Evolutionary conservation across 2,797 vertebrate genomes (phyloP).

Genomic region (Girardinus metallicus): DNA sequence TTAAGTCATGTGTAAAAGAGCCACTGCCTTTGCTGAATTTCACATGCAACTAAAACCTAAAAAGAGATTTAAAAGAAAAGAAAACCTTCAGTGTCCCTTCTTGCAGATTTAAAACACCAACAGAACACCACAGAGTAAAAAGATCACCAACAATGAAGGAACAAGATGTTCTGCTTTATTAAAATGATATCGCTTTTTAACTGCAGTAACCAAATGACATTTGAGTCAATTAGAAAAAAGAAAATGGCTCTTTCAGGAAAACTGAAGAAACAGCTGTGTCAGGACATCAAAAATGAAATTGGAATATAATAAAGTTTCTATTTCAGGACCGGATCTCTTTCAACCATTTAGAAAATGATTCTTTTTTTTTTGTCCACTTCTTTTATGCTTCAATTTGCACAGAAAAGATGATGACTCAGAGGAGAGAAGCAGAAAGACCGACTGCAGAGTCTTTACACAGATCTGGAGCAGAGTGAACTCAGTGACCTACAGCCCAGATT

Average conservation of each 20-base stretch:
- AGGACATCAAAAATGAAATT: background rate
- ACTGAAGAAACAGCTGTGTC: background rate
- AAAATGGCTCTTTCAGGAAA: background rate
- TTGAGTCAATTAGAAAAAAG: background rate
- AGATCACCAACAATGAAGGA: background rate
- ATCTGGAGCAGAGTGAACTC: background rate
- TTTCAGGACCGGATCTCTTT: background rate
- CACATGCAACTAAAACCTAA: background rate
- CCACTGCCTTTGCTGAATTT: background rate
- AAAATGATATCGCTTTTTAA: background rate
- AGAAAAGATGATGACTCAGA: background rate
- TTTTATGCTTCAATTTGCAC: background rate
- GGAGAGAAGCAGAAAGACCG: background rate
- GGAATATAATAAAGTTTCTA: background rate
- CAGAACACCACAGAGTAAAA: background rate
- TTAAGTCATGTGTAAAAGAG: background rate
- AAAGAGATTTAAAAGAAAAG: background rate
- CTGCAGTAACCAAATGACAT: background rate
- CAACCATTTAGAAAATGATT: background rate
- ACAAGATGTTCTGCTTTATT: background rate
- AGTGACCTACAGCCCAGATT: background rate
- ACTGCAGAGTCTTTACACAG: background rate
- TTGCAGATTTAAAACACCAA: background rate
- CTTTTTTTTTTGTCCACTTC: background rate
- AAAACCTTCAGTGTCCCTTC: background rate